Evolutionary conservation across 1,140 invertebrate species (phyloP).

Genomic region (Dryas iulia): DNA sequence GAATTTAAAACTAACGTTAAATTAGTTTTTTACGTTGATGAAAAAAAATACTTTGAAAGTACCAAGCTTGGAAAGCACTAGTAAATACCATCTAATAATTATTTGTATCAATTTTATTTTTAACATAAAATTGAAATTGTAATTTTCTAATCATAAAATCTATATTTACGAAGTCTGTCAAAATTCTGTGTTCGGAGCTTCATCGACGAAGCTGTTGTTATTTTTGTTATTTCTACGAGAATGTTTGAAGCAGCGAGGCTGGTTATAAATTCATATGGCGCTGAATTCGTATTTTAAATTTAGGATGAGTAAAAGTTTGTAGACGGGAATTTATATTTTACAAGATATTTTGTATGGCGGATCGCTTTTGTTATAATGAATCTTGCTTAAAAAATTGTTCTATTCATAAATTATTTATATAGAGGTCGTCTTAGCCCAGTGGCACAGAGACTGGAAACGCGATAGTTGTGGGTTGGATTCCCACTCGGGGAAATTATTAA

Average conservation of each 20-base stretch:
- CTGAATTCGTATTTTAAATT: constrained; percentile 11
- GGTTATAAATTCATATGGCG: constrained; percentile 17
- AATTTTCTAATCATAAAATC: not conserved
- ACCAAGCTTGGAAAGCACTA: no score
- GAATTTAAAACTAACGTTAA: no score
- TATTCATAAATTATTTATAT: not conserved
- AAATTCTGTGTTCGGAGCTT: not conserved
- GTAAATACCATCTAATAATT: no score
- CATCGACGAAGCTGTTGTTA: not conserved
- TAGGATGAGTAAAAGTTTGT: constrained; percentile 7
- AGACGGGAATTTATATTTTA: constrained; percentile 13
- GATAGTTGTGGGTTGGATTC: no score
- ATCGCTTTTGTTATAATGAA: not conserved
- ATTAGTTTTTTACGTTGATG: no score
- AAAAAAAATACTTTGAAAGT: no score
- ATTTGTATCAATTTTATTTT: no score
- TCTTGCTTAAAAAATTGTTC: not conserved
- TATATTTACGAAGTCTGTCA: not conserved
- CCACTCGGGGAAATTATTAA: no score
- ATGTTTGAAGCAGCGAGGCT: constrained; percentile 1
- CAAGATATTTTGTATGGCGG: not conserved
- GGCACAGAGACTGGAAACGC: no score
- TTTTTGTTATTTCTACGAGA: constrained; percentile 10
- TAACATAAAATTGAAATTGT: no score
- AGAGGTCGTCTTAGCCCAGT: no score